These are phyloP conservation scores for Carassius carassius DNA, from an alignment of 2,113 vertebrate species.

Conservation along the genomic window DNA sequence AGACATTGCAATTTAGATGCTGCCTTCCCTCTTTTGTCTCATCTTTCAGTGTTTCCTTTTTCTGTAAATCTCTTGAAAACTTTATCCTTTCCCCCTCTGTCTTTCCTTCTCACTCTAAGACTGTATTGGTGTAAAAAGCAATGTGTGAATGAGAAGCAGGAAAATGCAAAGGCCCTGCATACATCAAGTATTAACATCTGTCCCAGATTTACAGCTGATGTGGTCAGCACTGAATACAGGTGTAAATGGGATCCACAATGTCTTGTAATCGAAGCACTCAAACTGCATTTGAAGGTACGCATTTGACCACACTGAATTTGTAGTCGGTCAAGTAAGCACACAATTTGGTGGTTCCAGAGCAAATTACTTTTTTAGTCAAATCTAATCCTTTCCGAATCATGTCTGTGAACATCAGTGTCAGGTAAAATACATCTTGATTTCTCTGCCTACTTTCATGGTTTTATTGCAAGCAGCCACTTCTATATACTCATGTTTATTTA, in stretches of 20 bases:
- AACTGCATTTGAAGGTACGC: neutral
- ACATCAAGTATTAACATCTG: slow-evolving; percentile 14
- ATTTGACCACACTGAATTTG: neutral
- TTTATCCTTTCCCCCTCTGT: neutral
- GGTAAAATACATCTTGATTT: neutral
- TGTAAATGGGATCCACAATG: neutral
- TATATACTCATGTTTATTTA: no score
- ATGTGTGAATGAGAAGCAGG: neutral
- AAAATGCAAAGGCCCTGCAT: neutral
- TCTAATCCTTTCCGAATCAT: neutral
- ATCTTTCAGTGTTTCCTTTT: neutral
- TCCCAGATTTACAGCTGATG: neutral
- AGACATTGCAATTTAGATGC: slow-evolving; percentile 14
- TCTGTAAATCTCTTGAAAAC: neutral
- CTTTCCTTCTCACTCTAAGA: neutral
- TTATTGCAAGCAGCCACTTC: neutral
- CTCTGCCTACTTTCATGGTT: neutral
- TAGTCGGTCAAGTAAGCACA: neutral
- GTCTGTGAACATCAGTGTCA: neutral
- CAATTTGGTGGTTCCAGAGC: slow-evolving; percentile 3
- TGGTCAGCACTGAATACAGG: neutral
- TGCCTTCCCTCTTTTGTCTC: neutral
- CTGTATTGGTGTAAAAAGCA: neutral
- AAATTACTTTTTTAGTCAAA: neutral
- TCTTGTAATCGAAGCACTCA: neutral